Base-by-base conservation (phyloP, 2,797 vertebrate genomes). In the Stomatorhinus walkeri region DNA sequence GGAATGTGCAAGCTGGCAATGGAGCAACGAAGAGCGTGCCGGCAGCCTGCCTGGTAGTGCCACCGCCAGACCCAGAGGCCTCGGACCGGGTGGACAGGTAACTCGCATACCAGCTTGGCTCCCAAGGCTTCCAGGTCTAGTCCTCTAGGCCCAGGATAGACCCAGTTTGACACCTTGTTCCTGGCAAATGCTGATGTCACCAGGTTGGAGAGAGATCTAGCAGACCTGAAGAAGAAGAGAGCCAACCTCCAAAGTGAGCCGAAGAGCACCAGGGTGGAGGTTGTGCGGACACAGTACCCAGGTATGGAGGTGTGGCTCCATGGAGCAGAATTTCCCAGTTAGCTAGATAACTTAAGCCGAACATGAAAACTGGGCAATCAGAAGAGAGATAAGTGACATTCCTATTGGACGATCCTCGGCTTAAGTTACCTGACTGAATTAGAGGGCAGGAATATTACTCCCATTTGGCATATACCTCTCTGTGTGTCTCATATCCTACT, bases 31-130 rank as follows among this genome's bases (percentile, higher is more conserved):
- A 94, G 90, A 92, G 92, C 0, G 95, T 96, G 48, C 97, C 98
- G 0, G 97, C 97, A 3, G 95, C 94, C 4, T 99, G 97, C 91
- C 96, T 99, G 91, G 93, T 94, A 91, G 93, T 98, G 89, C 97
- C 96, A 1, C 95, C 97, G 0, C 97, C 98, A 1, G 97, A 99
- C 88, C 88, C 89, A 0, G 96, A 97, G 1, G 95, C 96, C 3
- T 89, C 95, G 72, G 95, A 96, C 9, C 96, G 90, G 89, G 94
- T 96, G 85, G 94, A 96, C 1, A 94, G 96, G 98, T 99, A 92
- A 91, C 36, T 28, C 7, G 12, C 1, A 9, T 5, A 4, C 9
- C 43, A 32, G 14, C 28, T 59, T 0, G 3, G 52, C 51, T 84
- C 36, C 36, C 16, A 89, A 19, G 40, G 3, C 3, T 22, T 22